phyloP scores from a whole-genome alignment of 1,140 invertebrate species.

The Sinella curviseta region DNA sequence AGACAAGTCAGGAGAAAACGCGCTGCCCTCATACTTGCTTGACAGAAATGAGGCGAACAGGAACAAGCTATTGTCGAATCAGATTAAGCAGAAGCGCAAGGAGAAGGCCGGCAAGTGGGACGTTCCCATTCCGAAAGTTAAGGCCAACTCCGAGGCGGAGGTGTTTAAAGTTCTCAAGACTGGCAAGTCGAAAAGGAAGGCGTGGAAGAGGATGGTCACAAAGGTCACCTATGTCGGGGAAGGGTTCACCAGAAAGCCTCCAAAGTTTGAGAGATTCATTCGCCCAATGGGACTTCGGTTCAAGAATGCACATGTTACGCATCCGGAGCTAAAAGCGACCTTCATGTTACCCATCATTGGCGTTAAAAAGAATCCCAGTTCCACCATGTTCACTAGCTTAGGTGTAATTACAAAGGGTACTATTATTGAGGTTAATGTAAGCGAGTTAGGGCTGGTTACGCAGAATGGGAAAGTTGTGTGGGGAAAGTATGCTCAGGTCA shows the following conservation, averaged over 20 bases:
- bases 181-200: constrained; percentile 93
- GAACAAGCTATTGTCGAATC: constrained; percentile 96
- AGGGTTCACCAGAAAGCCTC: constrained; percentile 97
- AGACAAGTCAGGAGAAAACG: constrained; percentile 82
- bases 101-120: constrained; percentile 99
- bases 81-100: constrained; percentile 99
- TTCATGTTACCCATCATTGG: constrained; percentile 97
- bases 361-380: constrained; percentile 99
- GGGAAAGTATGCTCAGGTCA: constrained; percentile 99
- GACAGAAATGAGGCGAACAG: constrained; percentile 92
- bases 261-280: constrained; percentile 99
- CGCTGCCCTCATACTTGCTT: constrained; percentile 91
- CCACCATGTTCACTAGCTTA: constrained; percentile 92
- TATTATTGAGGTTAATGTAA: constrained; percentile 96
- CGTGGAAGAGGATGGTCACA: constrained; percentile 99
- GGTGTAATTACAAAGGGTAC: constrained; percentile 99
- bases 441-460: constrained; percentile 96
- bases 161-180: constrained; percentile 93
- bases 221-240: constrained; percentile 98
- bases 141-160: constrained; percentile 95
- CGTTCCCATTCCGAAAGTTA: constrained; percentile 97
- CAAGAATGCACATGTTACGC: constrained; percentile 97
- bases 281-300: constrained; percentile 95
- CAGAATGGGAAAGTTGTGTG: constrained; percentile 99
- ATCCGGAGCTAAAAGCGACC: constrained; percentile 99